phyloP scores from a whole-genome alignment of 2,797 vertebrate genomes.

The Onychomys torridus region DNA sequence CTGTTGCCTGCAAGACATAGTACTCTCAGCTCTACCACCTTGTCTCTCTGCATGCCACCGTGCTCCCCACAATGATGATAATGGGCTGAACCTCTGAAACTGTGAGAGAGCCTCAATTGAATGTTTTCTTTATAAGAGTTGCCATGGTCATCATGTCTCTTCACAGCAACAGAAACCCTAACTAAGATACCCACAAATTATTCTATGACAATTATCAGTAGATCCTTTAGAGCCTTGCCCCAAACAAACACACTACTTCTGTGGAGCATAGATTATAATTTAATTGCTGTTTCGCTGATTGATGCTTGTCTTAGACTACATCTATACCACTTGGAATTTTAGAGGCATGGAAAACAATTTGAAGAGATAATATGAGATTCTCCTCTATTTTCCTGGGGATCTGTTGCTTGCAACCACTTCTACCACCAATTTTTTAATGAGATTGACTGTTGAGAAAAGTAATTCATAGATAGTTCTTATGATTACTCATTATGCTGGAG shows the following conservation, averaged over 20 bases:
- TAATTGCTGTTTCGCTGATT: neutral
- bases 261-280: constrained; percentile 26
- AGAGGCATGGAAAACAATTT: neutral
- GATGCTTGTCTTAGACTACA: neutral
- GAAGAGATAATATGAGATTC: neutral
- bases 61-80: neutral
- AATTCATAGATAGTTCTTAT: constrained; percentile 21
- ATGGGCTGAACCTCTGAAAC: neutral
- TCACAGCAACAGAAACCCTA: neutral
- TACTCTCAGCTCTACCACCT: neutral
- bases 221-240: neutral
- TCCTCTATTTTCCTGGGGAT: neutral
- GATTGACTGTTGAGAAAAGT: constrained; percentile 25
- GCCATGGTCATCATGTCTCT: neutral
- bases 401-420: neutral
- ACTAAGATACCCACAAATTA: neutral
- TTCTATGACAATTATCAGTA: neutral
- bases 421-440: neutral
- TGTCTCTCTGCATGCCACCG: neutral
- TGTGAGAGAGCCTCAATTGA: neutral
- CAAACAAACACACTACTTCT: constrained; percentile 29
- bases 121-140: neutral
- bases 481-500: neutral
- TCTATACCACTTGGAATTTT: neutral
- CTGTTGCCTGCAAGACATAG: neutral